Evolutionary conservation across 2,888 invertebrate genomes (phyloP), one percentile per base, ranked within the genome.

Genomic region (Diplazon laetatorius): DNA sequence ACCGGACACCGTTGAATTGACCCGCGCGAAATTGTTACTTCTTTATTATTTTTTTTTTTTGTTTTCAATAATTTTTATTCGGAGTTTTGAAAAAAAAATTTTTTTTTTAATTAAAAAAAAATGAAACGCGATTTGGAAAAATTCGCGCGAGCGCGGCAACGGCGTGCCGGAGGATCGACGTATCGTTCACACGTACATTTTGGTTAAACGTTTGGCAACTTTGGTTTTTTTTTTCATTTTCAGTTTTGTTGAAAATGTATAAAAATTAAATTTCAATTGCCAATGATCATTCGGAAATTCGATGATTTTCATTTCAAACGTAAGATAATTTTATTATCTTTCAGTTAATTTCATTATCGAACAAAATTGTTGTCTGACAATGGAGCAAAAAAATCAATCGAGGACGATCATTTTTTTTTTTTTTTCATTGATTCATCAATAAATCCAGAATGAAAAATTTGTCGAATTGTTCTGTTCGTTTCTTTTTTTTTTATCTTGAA

Each of bases 121-220:
- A 10, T 48, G 65, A 70, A 25, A 16, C 12, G 48, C 22, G 39
- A 22, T 44, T 60, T 22, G n/a, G 2, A 5, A 14, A 14, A 39
- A 50, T 63, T 18, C 35, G 50, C 63, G 60, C 63, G 65, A 48
- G 60, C 16, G 60, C 65, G 14, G 25, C 30, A 75, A 80, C 72
- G 78, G 52, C 76, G 76, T 75, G 0, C 75, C 82, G 82, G 78
- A 63, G n/a, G 18, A 81, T 80, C 82, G 80, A 84, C 75, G 69
- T 81, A 81, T 80, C 76, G 65, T 65, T 82, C 82, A 82, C 86
- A 78, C 79, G 81, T 80, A 81, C 72, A 52, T 83, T n/a, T n/a
- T 82, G 80, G 71, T 82, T 80, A 80, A 85, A 81, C 85, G 86
- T 88, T 85, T 88, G 88, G 83, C 87, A 87, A 85, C 81, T 80